Evolutionary conservation across 2,113 vertebrate genomes (phyloP), one percentile per base, ranked within the genome.

Genomic region (Ictalurus punctatus): DNA sequence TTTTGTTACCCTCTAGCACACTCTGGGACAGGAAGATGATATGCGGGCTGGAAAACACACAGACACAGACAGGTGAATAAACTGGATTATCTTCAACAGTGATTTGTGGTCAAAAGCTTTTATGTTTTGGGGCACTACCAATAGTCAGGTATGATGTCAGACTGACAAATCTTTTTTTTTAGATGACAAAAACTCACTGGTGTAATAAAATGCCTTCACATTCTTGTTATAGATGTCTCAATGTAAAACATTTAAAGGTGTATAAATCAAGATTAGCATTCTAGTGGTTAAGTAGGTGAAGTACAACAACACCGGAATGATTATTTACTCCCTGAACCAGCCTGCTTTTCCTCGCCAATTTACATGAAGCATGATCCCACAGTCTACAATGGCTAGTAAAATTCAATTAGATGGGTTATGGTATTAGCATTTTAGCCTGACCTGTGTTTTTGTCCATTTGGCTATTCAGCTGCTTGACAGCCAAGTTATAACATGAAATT

Each of bases 21-120:
- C 97, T 99, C 93, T 99, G 98, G 63, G 98, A 98, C 90, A 99
- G 95, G 95, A 98, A 99, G 90, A 97, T 94, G 63, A 99, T 96
- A 93, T 99, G 98, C 81, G 98, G 98, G 95, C 98, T 99, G 94
- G 30, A 91, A 86, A 93, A 87, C 83, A 94, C 86, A 93, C 89
- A 94, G 93, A 92, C 65, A 91, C 74, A 27, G 30, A 87, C 34
- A 69, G 23, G 27, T 73, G 1, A 23, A 78, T 78, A 44, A 48
- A 48, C 23, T 13, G 30, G 69, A 37, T n/a, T 13, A 74, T 23
- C 37, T 74, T 21, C 10, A 40, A 21, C 19, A 30, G 2, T n/a
- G 27, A 78, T 80, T n/a, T 56, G 52, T 81, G 25, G 12, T 80
- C 27, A 30, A 56, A 19, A 54, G 25, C 78, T n/a, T 80, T 80